phyloP scores from a whole-genome alignment of 2,888 invertebrate species.

The Heterodera filipjevi region DNA sequence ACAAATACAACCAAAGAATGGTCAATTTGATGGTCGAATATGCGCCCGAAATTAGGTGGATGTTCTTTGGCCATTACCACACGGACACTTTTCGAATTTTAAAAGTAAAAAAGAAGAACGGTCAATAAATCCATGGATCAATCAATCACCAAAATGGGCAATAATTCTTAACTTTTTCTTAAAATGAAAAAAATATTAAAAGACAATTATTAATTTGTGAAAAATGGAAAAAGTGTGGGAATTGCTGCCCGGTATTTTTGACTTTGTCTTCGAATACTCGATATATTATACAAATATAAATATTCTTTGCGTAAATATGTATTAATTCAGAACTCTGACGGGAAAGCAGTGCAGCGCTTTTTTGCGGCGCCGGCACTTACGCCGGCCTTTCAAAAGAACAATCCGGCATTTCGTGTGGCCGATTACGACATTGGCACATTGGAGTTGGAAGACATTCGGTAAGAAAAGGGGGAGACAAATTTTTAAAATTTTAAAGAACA shows the following conservation, averaged over 20 bases:
- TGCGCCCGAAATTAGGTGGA: slow-evolving; percentile 65
- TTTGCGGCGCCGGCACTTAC: slow-evolving; percentile 87
- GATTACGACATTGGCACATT: slow-evolving; percentile 25
- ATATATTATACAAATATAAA: not conserved
- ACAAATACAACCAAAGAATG: slow-evolving; percentile 26
- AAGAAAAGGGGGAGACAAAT: not conserved
- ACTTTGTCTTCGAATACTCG: too few relatives aligned
- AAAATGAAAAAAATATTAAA: not conserved
- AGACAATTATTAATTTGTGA: too few relatives aligned
- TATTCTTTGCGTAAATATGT: not conserved
- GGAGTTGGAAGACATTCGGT: slow-evolving; percentile 30
- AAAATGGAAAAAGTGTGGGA: too few relatives aligned
- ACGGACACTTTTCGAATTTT: slow-evolving; percentile 65
- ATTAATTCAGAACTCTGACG: slow-evolving; percentile 46
- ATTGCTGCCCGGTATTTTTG: too few relatives aligned
- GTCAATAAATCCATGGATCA: too few relatives aligned
- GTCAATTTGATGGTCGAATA: slow-evolving; percentile 61
- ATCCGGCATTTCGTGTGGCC: slow-evolving; percentile 54
- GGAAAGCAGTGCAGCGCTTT: slow-evolving; percentile 81
- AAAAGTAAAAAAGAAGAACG: slow-evolving; percentile 43
- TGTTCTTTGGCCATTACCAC: slow-evolving; percentile 66
- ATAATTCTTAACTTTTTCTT: too few relatives aligned
- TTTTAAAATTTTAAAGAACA: slow-evolving; percentile 46
- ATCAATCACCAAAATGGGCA: too few relatives aligned
- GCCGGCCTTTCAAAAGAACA: slow-evolving; percentile 70